Base-by-base conservation (phyloP, 2,113 vertebrate species). In the Heterochromis multidens region DNA sequence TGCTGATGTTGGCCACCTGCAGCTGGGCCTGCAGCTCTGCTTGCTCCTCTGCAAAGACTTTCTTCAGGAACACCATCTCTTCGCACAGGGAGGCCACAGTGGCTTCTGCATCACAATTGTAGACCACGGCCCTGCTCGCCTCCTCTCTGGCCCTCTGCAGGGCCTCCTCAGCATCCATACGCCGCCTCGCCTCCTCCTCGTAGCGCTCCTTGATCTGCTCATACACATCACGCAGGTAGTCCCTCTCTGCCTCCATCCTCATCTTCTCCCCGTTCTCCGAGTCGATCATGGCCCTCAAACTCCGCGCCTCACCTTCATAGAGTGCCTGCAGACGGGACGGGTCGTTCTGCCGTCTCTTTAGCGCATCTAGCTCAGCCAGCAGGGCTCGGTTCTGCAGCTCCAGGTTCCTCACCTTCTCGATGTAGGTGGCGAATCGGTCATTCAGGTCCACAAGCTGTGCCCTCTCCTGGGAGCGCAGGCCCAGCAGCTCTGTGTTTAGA, bases 371-470 rank as follows among this genome's bases (percentile, higher is more conserved):
- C 92, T 96, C 94, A 7, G 88, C 67, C 79, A 95, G 89, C 67
- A 97, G 95, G 12, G 94, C 95, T 80, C 94, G 92, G 94, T 97
- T 96, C 89, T 96, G 96, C 88, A 94, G 94, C 95, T 97, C 97
- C 83, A 97, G 94, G 61, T 91, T 88, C 58, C 94, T 95, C 58
- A 97, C 97, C 89, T 96, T 96, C 89, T 97, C 96, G 7, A 97
- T 94, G 95, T 97, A 97, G 87, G 93, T 95, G 87, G 96, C 97
- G 7, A 97, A 97, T 88, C 96, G 96, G 93, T 97, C 96, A 46
- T 97, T 97, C 62, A 97, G 95, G 63, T 90, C 96, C 88, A 95
- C 95, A 5, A 97, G 95, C 92, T 97, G 96, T 87, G 96, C 96
- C 82, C 92, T 95, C 91, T 97, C 96, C 81, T 96, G 96, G 40